Conservation (phyloP, 2,113 vertebrate species). For the Bambusicola thoracicus region DNA sequence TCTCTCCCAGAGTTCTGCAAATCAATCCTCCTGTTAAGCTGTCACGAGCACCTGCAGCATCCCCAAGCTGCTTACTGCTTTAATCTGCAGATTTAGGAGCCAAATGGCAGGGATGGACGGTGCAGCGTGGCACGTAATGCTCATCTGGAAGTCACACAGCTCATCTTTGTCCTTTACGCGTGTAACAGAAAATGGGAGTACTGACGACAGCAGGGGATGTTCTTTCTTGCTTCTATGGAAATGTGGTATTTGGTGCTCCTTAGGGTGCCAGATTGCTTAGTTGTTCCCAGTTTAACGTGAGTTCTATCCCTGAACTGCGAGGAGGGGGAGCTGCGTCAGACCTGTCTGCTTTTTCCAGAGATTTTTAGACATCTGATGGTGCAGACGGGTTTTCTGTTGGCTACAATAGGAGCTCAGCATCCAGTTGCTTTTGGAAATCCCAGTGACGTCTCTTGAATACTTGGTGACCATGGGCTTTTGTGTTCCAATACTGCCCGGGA, state of each 20-base stretch:
- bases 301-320: neutral
- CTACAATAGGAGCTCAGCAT: neutral
- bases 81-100: conserved; percentile 46
- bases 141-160: neutral
- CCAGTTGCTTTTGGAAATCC: conserved; percentile 10
- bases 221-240: neutral
- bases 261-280: neutral
- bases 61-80: conserved; percentile 48
- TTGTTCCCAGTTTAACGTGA: neutral
- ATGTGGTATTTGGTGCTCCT: neutral
- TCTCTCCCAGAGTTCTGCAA: neutral
- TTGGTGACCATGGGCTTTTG: neutral
- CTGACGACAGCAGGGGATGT: neutral
- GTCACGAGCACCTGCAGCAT: neutral
- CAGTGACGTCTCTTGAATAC: neutral
- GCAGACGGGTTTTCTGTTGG: neutral
- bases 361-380: neutral
- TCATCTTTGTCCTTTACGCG: neutral
- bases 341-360: neutral
- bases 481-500: conserved; percentile 13
- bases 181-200: neutral
- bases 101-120: neutral
- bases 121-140: neutral
- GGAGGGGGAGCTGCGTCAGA: neutral
- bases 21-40: neutral